Evolutionary conservation across 2,797 vertebrate species (phyloP), one percentile per base, ranked within the genome.

Genomic region (Geotria australis): DNA sequence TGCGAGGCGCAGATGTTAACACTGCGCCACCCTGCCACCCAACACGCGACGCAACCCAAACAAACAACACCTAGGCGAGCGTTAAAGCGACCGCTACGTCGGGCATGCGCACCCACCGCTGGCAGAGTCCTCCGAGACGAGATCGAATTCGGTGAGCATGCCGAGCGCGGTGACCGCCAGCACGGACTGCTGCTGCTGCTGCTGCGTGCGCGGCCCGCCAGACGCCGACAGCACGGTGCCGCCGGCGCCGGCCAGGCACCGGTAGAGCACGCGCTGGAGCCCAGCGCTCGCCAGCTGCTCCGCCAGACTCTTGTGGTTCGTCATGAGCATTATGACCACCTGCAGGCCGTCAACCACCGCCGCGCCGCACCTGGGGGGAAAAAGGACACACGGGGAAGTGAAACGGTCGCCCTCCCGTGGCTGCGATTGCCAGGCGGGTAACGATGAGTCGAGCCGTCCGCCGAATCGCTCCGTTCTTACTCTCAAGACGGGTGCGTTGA

Each of bases 261-360:
- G 70, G 56, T 64, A 69, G 56, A 95, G 77, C 56, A 78, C 70
- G 2, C 66, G 1, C 10, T 65, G 71, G 60, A 91, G 65, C 2
- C 64, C 74, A 1, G 61, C 73, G 24, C 76, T 73, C 48, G 69
- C 70, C 64, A 94, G 72, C 71, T 81, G 83, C 68, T 86, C 79
- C 0, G 77, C 80, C 67, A 95, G 72, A 55, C 73, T 77, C 62
- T 77, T 79, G 59, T 86, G 81, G 62, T 73, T 71, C 3, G 78
- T 77, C 49, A 83, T 70, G 61, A 95, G 74, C 75, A 77, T 71
- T 64, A 74, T 76, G 67, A 85, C 65, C 48, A 94, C 73, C 56
- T 86, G 74, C 56, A 95, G 71, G 2, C 85, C 84, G 3, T 82
- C 83, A 51, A 66, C 72, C 60, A 88, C 79, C 0, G 77, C 79